These are phyloP conservation scores for Mesaphorura yosii DNA, from an alignment of 1,140 invertebrate genomes.

Conservation along the genomic window DNA sequence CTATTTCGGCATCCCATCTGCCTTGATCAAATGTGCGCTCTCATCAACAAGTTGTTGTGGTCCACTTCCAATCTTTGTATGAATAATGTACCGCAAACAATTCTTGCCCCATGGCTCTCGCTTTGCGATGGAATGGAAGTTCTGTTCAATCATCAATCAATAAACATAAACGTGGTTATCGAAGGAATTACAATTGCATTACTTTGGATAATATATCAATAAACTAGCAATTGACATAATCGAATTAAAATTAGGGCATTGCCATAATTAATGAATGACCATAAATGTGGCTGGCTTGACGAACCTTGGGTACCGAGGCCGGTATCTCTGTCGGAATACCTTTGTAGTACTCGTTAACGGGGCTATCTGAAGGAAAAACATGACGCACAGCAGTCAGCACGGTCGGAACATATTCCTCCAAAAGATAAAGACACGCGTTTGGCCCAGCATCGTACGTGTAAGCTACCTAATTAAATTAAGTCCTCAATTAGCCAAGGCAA, in stretches of 20 bases:
- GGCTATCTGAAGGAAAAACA: slow-evolving; percentile 53
- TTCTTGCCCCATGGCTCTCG: slow-evolving; percentile 41
- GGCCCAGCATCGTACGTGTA: slow-evolving; percentile 98
- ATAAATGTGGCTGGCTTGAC: neutral
- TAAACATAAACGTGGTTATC: neutral
- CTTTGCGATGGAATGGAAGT: slow-evolving; percentile 37
- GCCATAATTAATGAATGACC: too few relatives aligned
- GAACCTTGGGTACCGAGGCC: neutral
- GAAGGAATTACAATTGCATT: neutral
- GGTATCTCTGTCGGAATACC: slow-evolving; percentile 38
- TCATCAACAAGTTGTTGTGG: slow-evolving; percentile 40
- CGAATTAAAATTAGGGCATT: too few relatives aligned
- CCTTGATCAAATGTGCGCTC: slow-evolving; percentile 1
- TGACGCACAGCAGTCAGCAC: slow-evolving; percentile 54
- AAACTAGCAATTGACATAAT: too few relatives aligned
- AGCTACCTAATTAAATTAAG: slow-evolving; percentile 53
- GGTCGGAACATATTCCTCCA: slow-evolving; percentile 60
- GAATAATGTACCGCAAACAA: slow-evolving; percentile 68
- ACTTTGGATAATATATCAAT: neutral
- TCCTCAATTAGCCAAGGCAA: too few relatives aligned
- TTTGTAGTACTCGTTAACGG: slow-evolving; percentile 43
- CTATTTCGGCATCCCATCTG: neutral
- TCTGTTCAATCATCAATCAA: slow-evolving; percentile 35
- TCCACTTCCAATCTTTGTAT: slow-evolving; percentile 63
- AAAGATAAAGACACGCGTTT: slow-evolving; percentile 82